These are phyloP conservation scores for Zaprionus camerounensis DNA, from an alignment of 1,140 invertebrate genomes.

Conservation along the genomic window DNA sequence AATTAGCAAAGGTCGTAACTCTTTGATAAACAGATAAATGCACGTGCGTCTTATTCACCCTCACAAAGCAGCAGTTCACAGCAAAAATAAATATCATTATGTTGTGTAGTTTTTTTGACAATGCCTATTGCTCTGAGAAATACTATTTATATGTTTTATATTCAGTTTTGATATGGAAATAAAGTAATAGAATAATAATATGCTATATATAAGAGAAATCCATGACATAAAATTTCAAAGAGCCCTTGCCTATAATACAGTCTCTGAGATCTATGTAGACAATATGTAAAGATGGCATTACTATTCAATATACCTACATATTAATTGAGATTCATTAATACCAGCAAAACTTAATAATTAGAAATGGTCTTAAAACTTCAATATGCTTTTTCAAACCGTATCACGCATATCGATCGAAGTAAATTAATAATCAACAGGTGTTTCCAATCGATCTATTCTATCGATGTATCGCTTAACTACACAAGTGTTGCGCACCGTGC, in stretches of 20 bases:
- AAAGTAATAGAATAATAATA: neutral
- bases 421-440: neutral
- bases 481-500: neutral
- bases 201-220: too few relatives aligned
- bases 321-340: too few relatives aligned
- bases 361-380: too few relatives aligned
- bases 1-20: constrained; percentile 36
- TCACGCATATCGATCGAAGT: too few relatives aligned
- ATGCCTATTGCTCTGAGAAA: constrained; percentile 6
- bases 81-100: neutral
- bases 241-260: too few relatives aligned
- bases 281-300: too few relatives aligned
- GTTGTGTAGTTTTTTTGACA: neutral
- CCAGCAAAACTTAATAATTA: too few relatives aligned
- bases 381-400: too few relatives aligned
- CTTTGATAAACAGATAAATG: constrained; percentile 25
- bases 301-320: too few relatives aligned
- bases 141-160: neutral
- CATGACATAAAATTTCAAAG: too few relatives aligned
- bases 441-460: neutral
- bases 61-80: neutral
- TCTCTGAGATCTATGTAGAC: too few relatives aligned
- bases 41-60: neutral
- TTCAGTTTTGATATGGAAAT: neutral
- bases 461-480: neutral